Base-by-base conservation (phyloP, 2,113 vertebrate species). In the Phrynocephalus versicolor region DNA sequence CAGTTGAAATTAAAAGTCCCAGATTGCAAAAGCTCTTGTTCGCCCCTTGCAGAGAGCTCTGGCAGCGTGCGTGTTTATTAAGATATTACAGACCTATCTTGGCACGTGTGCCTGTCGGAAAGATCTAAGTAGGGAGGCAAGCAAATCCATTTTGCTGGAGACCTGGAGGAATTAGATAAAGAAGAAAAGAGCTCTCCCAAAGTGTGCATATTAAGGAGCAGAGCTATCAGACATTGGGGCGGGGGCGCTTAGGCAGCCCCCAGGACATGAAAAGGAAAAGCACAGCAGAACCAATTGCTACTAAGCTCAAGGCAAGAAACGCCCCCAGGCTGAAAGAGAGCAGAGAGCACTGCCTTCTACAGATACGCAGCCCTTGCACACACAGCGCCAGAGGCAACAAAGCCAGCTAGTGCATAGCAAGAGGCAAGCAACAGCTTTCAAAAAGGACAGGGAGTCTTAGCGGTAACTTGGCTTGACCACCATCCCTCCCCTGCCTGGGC, bases 171-270 rank as follows among this genome's bases (percentile, higher is more conserved):
- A 90, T 92, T 88, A 93, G 85, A 91, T 85, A 90, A 95, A 91
- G 82, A 30, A 89, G 37, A 84, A 75, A 35, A 21, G 85, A 90
- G 85, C 77, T 91, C 85, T 91, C 86, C 90, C 92, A 89, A 90
- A 81, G 90, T 72, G 91, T 93, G 95, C 93, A 12, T 87, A 92
- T 94, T 94, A 93, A 93, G 93, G 88, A 95, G 91, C 85, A 90
- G 95, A 96, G 94, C 94, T 95, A 96, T 89, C 84, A 92, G 91
- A 93, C 89, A 92, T 74, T 60, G 89, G 93, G n/a, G n/a, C n/a
- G n/a, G n/a, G n/a, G n/a, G n/a, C n/a, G 91, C 81, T 90, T 51
- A 87, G 79, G 0, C 91, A 91, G 89, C 92, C 80, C 76, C 82
- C 0, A 12, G 83, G 85, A 0, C 0, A 1, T 10, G 64, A 73